phyloP scores from a whole-genome alignment of 2,888 invertebrate genomes.

The Leptopterna dolabrata region DNA sequence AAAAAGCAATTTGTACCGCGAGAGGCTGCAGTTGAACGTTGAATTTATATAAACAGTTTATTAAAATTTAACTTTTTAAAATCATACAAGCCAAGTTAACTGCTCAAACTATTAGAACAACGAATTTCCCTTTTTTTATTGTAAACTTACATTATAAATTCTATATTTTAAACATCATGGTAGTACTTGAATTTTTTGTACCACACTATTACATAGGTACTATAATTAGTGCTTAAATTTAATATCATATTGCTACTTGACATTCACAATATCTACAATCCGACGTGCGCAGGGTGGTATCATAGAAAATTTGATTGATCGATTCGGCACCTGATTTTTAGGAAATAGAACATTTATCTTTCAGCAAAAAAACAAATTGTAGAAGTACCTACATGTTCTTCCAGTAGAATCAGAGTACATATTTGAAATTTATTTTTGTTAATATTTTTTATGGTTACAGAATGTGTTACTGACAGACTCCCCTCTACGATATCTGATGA shows the following conservation, averaged over 20 bases:
- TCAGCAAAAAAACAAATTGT: no score
- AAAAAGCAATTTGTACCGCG: slow-evolving; percentile 29
- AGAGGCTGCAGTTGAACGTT: slow-evolving; percentile 31
- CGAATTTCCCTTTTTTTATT: not conserved
- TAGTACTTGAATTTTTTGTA: not conserved
- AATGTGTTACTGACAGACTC: no score
- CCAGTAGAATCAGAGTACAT: no score
- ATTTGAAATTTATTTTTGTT: no score
- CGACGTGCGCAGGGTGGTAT: not conserved
- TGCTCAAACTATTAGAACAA: not conserved
- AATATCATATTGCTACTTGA: not conserved
- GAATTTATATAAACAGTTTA: not conserved
- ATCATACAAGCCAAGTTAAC: not conserved
- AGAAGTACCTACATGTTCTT: no score
- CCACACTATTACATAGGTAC: not conserved
- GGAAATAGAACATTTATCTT: no score
- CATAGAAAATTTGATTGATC: not conserved
- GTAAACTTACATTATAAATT: not conserved
- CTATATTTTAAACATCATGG: not conserved
- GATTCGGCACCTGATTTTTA: not conserved
- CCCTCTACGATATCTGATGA: no score
- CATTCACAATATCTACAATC: not conserved
- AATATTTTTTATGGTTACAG: no score
- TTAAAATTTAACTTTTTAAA: not conserved
- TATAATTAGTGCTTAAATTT: not conserved